Evolutionary conservation across 1,140 invertebrate genomes (phyloP), one percentile per base, ranked within the genome.

Genomic region (Monochamus saltuarius): DNA sequence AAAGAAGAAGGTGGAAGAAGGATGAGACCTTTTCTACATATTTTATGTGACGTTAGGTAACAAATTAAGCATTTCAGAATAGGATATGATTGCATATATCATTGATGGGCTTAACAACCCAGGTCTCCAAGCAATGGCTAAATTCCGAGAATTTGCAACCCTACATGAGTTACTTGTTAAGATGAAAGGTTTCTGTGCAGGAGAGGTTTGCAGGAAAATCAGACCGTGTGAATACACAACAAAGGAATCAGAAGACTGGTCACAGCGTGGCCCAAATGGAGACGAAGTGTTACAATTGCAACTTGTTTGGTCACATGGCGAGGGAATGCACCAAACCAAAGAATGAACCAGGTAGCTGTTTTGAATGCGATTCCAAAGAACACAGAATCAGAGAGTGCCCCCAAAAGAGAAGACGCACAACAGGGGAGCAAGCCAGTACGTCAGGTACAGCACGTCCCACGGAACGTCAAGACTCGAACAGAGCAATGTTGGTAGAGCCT

Each of bases 1-100:
- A 75, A 45, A 2, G 14, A 2, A 34, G 69, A 36, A 43, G 10
- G 10, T 75, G 72, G 72, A 64, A 59, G 58, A 36, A 36, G 4
- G 40, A 13, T 19, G 68, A 73, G 34, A 40, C 43, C 8, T 73
- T 72, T 52, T 14, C 54, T 7, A 56, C 59, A 16, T 72, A 74
- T 55, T 70, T 43, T 34, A 65, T 69, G 29, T 6, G 72, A 74
- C 42, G 49, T 72, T 74, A 8, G 69, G 55, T 8, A 73, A 73
- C 36, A 36, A 61, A 37, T 45, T 72, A 9, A 54, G 54, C 9
- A 50, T 74, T 1, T 22, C 56, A 1, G 63, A 66, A 29, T 38
- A 50, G 1, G 72, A 72, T 7, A 37, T 70, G 22, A 61, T 74
- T 1, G 65, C 71, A 14, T 71, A 72, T 16, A 17, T 73, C 3